Base-by-base conservation (phyloP, 1,140 invertebrate genomes). In the Drosophila pallidifrons region DNA sequence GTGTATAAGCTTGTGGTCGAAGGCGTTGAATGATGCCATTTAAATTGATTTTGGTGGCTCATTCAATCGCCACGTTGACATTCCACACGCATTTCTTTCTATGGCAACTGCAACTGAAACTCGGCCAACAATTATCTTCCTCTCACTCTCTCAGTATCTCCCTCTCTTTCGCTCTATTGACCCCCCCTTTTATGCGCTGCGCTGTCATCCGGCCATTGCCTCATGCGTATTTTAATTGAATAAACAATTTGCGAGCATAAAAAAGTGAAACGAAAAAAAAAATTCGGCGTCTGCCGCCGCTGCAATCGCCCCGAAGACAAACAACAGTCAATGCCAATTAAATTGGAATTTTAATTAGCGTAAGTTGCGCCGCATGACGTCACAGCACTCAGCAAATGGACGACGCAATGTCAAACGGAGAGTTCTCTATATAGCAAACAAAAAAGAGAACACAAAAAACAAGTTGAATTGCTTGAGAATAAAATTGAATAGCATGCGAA, bases 271-370 rank as follows among this genome's bases (percentile, higher is more conserved):
- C 2, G 52, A 51, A 61, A 45, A n/a, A 46, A 70, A 61, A 51
- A 45, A 59, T 35, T 54, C 13, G 28, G 49, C 47, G 38, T 59
- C 64, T 73, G 43, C 11, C 43, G 47, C 6, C 6, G 8, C 35
- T 71, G 83, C 85, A 81, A 88, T 88, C 71, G 77, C 75, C 68
- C 67, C 58, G 72, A 89, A 89, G 85, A 85, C 86, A 89, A 89
- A 90, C 81, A 89, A 73, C 86, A 82, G 83, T 79, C 83, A 75
- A 79, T 85, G 86, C 81, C 85, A 89, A 89, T 89, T 89, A 89
- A 89, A 89, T 85, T 86, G 70, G 81, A 89, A 88, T 88, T 88
- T 88, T 89, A 89, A 88, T 88, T 89, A 88, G 85, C 83, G 83
- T 68, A 87, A 88, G 83, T 87, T 88, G 51, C 73, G 49, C 61